phyloP scores from a whole-genome alignment of 2,113 vertebrate genomes.

The Chloroceryle aenea region DNA sequence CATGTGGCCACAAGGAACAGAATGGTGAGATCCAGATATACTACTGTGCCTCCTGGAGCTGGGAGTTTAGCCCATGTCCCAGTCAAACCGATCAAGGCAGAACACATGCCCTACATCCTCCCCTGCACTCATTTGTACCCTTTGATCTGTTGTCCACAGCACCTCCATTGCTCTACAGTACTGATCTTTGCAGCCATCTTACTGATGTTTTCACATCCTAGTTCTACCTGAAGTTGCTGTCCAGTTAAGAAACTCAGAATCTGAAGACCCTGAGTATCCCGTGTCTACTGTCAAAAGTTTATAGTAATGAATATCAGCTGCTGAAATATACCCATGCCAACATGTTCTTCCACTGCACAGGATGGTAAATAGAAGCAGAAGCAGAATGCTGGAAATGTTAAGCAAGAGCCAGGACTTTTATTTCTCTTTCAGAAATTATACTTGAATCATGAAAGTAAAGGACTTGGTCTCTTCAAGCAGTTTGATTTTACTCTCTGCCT shows the following conservation, averaged over 20 bases:
- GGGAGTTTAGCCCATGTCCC: neutral
- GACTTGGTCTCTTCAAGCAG: neutral
- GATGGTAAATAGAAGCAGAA: neutral
- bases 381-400: neutral
- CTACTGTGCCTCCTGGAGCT: neutral
- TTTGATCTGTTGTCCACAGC: accelerated
- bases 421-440: neutral
- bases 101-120: neutral
- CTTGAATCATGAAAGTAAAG: neutral
- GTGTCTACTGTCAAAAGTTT: neutral
- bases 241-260: neutral
- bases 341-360: accelerated
- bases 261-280: neutral
- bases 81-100: neutral
- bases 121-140: accelerated
- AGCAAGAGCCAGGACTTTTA: neutral
- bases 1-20: neutral
- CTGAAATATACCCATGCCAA: neutral
- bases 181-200: neutral
- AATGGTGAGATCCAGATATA: neutral
- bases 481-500: neutral
- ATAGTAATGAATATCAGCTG: neutral
- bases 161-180: neutral
- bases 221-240: neutral
- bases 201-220: neutral